Evolutionary conservation across 2,888 invertebrate genomes (phyloP).

Genomic region (Nomada ferruginata): DNA sequence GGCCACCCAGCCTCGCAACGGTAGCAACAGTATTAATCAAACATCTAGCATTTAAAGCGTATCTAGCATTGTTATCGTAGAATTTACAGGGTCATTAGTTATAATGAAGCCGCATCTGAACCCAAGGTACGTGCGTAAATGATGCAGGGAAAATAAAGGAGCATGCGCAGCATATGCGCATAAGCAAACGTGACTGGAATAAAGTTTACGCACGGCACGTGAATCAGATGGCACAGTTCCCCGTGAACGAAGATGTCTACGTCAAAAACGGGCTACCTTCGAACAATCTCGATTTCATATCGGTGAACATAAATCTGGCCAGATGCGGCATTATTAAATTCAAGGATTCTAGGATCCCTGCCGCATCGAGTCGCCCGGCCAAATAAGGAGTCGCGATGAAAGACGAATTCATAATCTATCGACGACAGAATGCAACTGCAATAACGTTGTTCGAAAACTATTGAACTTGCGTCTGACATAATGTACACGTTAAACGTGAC

Average conservation of each 20-base stretch:
- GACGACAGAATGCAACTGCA: background rate
- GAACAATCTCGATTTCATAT: slow-evolving; percentile 62
- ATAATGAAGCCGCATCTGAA: slow-evolving; percentile 55
- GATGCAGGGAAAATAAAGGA: slow-evolving; percentile 54
- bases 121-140: slow-evolving; percentile 55
- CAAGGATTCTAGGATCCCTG: slow-evolving; percentile 25
- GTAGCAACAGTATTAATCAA: slow-evolving; percentile 46
- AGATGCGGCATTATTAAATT: slow-evolving; percentile 55
- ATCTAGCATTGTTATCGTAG: slow-evolving; percentile 42
- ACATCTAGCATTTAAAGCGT: slow-evolving; percentile 25
- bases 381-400: slow-evolving; percentile 43
- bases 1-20: slow-evolving; percentile 14
- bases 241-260: slow-evolving; percentile 55
- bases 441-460: slow-evolving; percentile 12
- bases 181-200: slow-evolving; percentile 59
- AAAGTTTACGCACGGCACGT: slow-evolving; percentile 41
- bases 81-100: slow-evolving; percentile 57
- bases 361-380: slow-evolving; percentile 16
- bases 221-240: slow-evolving; percentile 60
- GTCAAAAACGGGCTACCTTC: slow-evolving; percentile 54
- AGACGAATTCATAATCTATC: slow-evolving; percentile 48
- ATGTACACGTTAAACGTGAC: background rate
- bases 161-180: slow-evolving; percentile 42
- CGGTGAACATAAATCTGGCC: slow-evolving; percentile 54
- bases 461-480: background rate